Evolutionary conservation across 2,888 invertebrate genomes (phyloP), one percentile per base, ranked within the genome.

Genomic region (Gari tellinella): DNA sequence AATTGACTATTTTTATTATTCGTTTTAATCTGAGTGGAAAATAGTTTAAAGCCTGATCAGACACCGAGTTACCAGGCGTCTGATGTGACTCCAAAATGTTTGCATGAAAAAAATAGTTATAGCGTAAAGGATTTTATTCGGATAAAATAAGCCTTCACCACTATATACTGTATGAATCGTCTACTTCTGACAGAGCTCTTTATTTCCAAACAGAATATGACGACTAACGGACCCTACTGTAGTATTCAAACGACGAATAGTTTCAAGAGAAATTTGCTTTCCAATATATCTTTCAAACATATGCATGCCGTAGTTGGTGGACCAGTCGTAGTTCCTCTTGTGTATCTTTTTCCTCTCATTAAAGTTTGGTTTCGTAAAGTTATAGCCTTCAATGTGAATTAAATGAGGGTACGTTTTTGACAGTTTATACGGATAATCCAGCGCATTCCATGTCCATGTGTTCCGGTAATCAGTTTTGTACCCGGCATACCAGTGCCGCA

Each of bases 171-270:
- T n/a, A n/a, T n/a, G n/a, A n/a, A n/a, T n/a, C n/a, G 31, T 10
- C 10, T 31, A 31, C 31, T 31, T 10, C 10, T 31, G 5, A 53
- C 78, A 78, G 2, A 74, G 48, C 45, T 78, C 78, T 49, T 78
- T 78, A 49, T 74, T 68, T 10, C 78, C 79, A 38, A 79, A 79
- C 25, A 79, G 38, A 8, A 79, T 49, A 49, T 79, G 72, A 37
- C 79, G 48, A 41, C 74, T 61, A 0, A 79, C 72, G 15, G 79
- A 66, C 3, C 79, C 79, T n/a, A 79, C 56, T 15, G 79, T 79
- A 14, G 79, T 79, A 43, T 79, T 79, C 23, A 79, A 43, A 14
- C 51, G 67, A 12, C 79, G 51, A 21, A 79, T 74, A 14, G 61
- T 58, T 12, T 64, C 48, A 12, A 53, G 41, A 38, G 67, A 51